Conservation (phyloP, 2,797 vertebrate genomes). For the Pantherophis alleghaniensis region DNA sequence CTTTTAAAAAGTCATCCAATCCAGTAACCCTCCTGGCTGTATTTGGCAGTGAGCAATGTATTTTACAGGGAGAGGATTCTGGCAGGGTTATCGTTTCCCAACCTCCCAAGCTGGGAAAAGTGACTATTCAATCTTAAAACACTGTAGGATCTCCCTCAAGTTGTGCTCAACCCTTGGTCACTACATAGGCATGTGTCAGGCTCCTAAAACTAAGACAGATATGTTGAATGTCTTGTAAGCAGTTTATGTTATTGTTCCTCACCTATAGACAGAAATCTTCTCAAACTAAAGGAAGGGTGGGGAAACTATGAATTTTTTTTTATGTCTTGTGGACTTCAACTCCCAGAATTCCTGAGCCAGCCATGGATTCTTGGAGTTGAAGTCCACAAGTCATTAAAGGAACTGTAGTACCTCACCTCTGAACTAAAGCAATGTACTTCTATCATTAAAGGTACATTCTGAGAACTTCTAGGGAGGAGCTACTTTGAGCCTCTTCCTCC, state of each 20-base stretch:
- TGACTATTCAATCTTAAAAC: neutral
- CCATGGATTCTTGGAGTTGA: neutral
- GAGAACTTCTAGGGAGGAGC: neutral
- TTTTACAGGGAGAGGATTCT: neutral
- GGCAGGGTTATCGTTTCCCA: neutral
- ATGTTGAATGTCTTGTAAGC: neutral
- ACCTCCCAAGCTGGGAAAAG: neutral
- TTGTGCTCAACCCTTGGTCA: neutral
- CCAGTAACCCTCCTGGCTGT: neutral
- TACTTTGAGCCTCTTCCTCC: neutral
- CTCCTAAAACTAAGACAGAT: neutral
- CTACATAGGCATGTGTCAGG: neutral
- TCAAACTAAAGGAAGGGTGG: neutral
- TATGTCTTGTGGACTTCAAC: neutral
- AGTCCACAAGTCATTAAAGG: neutral
- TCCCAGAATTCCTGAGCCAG: neutral
- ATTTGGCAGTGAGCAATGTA: neutral
- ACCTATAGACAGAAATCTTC: neutral
- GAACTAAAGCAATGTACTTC: neutral
- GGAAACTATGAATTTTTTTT: neutral
- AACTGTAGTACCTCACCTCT: neutral
- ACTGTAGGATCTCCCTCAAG: neutral
- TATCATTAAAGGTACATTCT: neutral
- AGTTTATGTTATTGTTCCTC: neutral
- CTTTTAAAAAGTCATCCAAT: neutral